Base-by-base conservation (phyloP, 2,797 vertebrate species). In the Rhinoraja longicauda region DNA sequence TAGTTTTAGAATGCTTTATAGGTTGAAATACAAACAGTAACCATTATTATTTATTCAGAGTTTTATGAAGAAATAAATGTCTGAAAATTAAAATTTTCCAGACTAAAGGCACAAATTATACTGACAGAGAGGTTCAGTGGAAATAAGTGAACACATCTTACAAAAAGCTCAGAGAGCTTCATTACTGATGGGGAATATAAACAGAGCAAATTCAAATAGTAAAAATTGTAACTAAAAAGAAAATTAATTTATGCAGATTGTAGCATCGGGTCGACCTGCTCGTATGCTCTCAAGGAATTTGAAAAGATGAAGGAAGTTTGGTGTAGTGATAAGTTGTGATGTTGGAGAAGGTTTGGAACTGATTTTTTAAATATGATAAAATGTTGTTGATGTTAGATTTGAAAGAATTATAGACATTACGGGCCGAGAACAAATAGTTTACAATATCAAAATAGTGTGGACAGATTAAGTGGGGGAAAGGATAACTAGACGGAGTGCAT, bases 101-200 rank as follows among this genome's bases (percentile, higher is more conserved):
- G 29, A 86, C 57, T 2, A 8, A 1, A 64, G 57, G 62, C 29
- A 15, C 64, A 67, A 67, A 67, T 17, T n/a, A 1, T 13, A 13
- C 57, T 67, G 64, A 67, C 64, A 67, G 64, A 67, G 64, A 32
- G 45, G 9, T 86, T 29, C 57, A 59, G n/a, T n/a, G 29, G 53
- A 64, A 62, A 59, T 62, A 29, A 17, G 86, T 86, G 82, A 86
- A 86, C 59, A 62, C 17, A 29, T 86, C 59, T 86, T n/a, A n/a
- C 59, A 59, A 8, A 32, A 59, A n/a, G 57, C 57, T 64, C 21
- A 17, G 82, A 86, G 82, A 32, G 26, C 62, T 86, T 62, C 17
- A 86, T 64, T 86, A 64, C 57, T 29, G 59, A 24, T n/a, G 59
- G 59, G 82, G 82, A 86, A 64, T 32, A 86, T 62, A 86, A 86